Conservation (phyloP, 2,797 vertebrate species). For the Harpagifer antarcticus region DNA sequence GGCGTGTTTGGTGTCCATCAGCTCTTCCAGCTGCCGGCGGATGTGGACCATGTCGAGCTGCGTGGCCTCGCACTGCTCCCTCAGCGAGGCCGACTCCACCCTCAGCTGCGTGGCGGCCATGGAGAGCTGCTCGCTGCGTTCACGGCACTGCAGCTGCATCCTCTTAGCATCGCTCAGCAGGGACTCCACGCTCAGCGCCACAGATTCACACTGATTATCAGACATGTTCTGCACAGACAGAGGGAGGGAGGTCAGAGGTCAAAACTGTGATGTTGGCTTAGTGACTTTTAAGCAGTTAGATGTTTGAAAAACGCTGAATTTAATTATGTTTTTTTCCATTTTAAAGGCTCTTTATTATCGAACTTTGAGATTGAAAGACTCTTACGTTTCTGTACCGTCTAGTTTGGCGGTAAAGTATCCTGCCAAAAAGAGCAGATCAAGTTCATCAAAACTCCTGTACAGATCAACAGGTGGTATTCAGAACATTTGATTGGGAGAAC, state of each 20-base stretch:
- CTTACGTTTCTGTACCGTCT: not conserved
- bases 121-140: constrained; percentile 76
- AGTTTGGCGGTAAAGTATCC: constrained; percentile 26
- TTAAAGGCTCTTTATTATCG: not conserved
- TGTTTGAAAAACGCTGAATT: not conserved
- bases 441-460: constrained; percentile 47
- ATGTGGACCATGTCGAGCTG: constrained; percentile 82
- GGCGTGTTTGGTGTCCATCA: constrained; percentile 82
- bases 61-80: constrained; percentile 74
- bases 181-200: constrained; percentile 82
- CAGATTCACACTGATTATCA: constrained; percentile 74
- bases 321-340: not conserved
- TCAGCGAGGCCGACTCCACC: constrained; percentile 73
- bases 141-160: constrained; percentile 78
- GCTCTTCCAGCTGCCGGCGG: constrained; percentile 78
- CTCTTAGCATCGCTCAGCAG: constrained; percentile 78
- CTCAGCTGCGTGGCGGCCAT: constrained; percentile 71
- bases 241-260: constrained; percentile 30
- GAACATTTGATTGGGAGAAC: constrained; percentile 62
- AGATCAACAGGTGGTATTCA: constrained; percentile 60
- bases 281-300: not conserved
- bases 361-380: constrained; percentile 21
- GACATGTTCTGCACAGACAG: constrained; percentile 74
- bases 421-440: constrained; percentile 45
- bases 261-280: not conserved